phyloP scores from a whole-genome alignment of 2,888 invertebrate species.

The Drosophila ustulata region DNA sequence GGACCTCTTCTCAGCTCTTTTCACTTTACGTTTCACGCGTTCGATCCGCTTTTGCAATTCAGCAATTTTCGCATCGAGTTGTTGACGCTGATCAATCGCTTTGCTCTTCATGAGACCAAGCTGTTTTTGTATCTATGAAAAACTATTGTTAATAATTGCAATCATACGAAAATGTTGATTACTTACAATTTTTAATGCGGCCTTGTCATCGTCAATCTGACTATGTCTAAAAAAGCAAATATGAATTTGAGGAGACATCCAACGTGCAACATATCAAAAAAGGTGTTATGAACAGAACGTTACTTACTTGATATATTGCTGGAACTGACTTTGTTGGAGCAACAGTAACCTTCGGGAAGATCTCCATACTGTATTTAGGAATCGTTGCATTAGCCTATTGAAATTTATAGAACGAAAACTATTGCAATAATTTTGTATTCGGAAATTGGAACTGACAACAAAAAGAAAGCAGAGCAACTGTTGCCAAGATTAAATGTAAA shows the following conservation, averaged over 20 bases:
- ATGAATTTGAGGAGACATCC: no score
- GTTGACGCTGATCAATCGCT: constrained; percentile 7
- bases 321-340: not conserved
- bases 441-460: not conserved
- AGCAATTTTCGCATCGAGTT: constrained; percentile 20
- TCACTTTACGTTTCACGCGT: not conserved
- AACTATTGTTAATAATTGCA: no score
- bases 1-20: not conserved
- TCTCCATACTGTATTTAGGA: constrained; percentile 5
- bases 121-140: constrained; percentile 5
- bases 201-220: not conserved
- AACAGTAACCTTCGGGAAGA: not conserved
- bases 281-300: not conserved
- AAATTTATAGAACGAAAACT: not conserved
- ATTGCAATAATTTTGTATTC: not conserved
- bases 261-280: not conserved
- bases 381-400: constrained; percentile 10
- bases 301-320: constrained; percentile 4
- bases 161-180: not conserved
- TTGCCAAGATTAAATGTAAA: not conserved
- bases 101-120: not conserved
- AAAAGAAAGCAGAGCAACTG: not conserved
- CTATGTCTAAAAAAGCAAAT: not conserved
- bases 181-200: constrained; percentile 18
- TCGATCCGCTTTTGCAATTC: constrained; percentile 16